Conservation (phyloP, 2,888 invertebrate species). For the Petrophora chlorosata region DNA sequence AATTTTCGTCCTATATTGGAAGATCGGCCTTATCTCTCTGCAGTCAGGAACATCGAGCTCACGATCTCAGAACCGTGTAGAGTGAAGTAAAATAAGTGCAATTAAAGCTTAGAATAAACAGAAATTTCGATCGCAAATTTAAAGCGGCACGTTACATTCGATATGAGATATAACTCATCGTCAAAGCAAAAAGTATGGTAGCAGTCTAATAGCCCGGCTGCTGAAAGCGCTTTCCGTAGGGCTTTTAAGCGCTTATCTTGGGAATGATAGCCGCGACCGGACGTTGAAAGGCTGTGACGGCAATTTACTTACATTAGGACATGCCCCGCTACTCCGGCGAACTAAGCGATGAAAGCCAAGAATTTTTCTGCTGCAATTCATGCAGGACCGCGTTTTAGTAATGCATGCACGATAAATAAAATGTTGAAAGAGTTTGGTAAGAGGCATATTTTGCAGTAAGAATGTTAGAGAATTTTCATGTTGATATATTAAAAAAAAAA, state of each 20-base stretch:
- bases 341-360: slow-evolving; percentile 50
- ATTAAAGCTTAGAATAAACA: slow-evolving; percentile 35
- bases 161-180: slow-evolving; percentile 55
- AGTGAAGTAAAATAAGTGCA: slow-evolving; percentile 27
- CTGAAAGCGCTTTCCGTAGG: slow-evolving; percentile 78
- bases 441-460: slow-evolving; percentile 4
- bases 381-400: slow-evolving; percentile 31
- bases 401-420: slow-evolving; percentile 22
- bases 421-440: slow-evolving; percentile 3
- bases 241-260: slow-evolving; percentile 84
- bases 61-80: slow-evolving; percentile 8
- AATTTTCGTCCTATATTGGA: slow-evolving; percentile 19
- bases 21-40: slow-evolving; percentile 16
- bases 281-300: slow-evolving; percentile 79
- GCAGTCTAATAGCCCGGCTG: slow-evolving; percentile 69
- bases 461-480: not conserved
- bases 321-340: slow-evolving; percentile 63
- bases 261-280: slow-evolving; percentile 80
- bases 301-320: slow-evolving; percentile 83
- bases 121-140: slow-evolving; percentile 47
- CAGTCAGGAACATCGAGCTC: slow-evolving; percentile 9
- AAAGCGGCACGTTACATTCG: slow-evolving; percentile 48
- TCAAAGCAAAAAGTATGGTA: slow-evolving; percentile 70
- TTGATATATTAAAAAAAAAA: too few relatives aligned
- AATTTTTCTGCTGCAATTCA: slow-evolving; percentile 53